Percentiles rank a stretch among this genome's conserved stretches.
phyloP scores from a whole-genome alignment of 2,888 invertebrate species.

The Scaptomyza tumidula region DNA sequence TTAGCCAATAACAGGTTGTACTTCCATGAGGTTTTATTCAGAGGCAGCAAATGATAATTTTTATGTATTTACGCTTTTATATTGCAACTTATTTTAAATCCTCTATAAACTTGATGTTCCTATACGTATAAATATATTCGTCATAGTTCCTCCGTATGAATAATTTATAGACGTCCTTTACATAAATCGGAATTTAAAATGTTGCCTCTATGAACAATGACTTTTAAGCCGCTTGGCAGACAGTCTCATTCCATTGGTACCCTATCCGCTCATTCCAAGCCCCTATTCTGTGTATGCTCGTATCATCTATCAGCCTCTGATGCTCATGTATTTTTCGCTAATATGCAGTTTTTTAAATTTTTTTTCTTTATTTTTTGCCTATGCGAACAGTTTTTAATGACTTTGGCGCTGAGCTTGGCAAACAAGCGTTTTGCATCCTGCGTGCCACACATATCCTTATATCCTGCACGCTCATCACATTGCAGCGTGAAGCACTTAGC shows the following conservation, averaged over 20 bases:
- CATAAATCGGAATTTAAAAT: constrained; percentile 72
- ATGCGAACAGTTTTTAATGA: constrained; percentile 79
- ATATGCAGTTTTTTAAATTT: constrained; percentile 70
- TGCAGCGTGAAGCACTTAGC: constrained; percentile 37
- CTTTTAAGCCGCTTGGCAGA: constrained; percentile 76
- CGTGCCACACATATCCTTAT: constrained; percentile 45
- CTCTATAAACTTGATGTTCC: not conserved
- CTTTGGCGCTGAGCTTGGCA: constrained; percentile 75
- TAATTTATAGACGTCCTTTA: constrained; percentile 57
- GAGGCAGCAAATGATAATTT: too few species aligned
- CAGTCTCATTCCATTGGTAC: constrained; percentile 42
- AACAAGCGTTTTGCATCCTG: constrained; percentile 71
- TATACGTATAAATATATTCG: constrained; percentile 15
- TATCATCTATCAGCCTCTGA: constrained; percentile 55
- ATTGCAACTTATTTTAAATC: too few species aligned
- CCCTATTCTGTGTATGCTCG: not conserved
- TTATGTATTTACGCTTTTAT: too few species aligned
- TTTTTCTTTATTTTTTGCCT: constrained; percentile 63
- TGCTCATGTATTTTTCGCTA: constrained; percentile 72
- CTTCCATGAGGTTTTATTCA: too few species aligned
- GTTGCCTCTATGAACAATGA: constrained; percentile 68
- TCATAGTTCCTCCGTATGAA: constrained; percentile 58
- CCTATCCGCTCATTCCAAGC: not conserved
- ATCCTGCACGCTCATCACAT: constrained; percentile 35
- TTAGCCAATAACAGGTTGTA: too few species aligned